Percentiles rank a stretch among this genome's conserved stretches.
These are phyloP conservation scores for Paramormyrops hopkinsi DNA, from an alignment of 2,797 vertebrate genomes.

Conservation along the genomic window DNA sequence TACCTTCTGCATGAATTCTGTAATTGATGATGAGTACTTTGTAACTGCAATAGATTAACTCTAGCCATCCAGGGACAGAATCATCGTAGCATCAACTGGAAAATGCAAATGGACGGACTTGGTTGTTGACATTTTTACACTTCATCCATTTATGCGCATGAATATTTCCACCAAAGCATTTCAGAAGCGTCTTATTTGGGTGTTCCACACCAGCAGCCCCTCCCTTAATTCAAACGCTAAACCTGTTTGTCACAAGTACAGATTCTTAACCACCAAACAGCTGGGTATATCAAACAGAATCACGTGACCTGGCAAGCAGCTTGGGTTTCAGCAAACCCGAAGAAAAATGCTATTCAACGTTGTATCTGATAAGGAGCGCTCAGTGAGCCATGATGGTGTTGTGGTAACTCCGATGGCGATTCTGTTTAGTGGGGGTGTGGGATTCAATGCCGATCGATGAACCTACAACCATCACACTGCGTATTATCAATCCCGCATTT, in stretches of 20 bases:
- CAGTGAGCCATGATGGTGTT: not conserved
- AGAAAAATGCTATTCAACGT: not conserved
- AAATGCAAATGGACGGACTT: not conserved
- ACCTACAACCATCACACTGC: not conserved
- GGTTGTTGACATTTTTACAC: not conserved
- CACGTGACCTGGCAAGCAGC: not conserved
- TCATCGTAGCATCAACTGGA: constrained; percentile 82
- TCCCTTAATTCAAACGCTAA: not conserved
- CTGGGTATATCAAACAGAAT: not conserved
- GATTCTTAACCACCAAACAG: not conserved
- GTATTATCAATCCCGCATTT: not conserved
- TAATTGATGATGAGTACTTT: not conserved
- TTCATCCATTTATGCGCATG: not conserved
- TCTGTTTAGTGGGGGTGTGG: not conserved
- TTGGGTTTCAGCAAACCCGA: not conserved
- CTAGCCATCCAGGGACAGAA: constrained; percentile 60
- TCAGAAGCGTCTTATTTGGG: not conserved
- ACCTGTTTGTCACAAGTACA: not conserved
- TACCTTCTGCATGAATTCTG: not conserved
- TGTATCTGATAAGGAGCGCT: not conserved
- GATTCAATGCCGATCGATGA: not conserved
- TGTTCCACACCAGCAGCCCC: not conserved
- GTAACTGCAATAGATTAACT: not conserved
- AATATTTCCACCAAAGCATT: not conserved
- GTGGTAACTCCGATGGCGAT: not conserved